These are phyloP conservation scores for Chiroxiphia lanceolata DNA, from an alignment of 2,797 vertebrate genomes.

Conservation along the genomic window DNA sequence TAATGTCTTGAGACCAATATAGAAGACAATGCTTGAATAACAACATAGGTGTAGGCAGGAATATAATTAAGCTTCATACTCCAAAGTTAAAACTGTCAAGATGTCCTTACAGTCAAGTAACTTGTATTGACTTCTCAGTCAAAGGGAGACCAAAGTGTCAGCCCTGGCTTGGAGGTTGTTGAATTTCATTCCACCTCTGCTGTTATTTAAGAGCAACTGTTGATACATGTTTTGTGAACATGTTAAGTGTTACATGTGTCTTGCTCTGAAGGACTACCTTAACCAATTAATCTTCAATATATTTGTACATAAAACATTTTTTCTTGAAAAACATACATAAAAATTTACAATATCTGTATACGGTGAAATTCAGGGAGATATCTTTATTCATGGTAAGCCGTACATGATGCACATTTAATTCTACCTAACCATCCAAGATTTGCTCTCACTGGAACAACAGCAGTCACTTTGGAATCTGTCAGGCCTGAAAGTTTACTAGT, in stretches of 20 bases:
- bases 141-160: background rate
- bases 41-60: background rate
- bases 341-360: background rate
- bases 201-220: background rate
- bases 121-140: background rate
- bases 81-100: background rate
- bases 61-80: background rate
- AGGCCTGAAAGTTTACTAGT: background rate
- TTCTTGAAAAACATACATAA: background rate
- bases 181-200: background rate
- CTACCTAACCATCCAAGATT: background rate
- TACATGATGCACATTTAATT: background rate
- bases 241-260: rapidly evolving
- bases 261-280: background rate
- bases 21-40: background rate
- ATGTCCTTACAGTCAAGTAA: background rate
- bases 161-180: background rate
- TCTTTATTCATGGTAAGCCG: background rate
- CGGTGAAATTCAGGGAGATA: background rate
- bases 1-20: background rate
- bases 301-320: background rate
- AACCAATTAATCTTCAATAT: background rate
- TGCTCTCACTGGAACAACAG: background rate
- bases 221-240: background rate
- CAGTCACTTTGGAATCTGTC: background rate